phyloP scores from a whole-genome alignment of 2,888 invertebrate species.

The Rotaria macrura region DNA sequence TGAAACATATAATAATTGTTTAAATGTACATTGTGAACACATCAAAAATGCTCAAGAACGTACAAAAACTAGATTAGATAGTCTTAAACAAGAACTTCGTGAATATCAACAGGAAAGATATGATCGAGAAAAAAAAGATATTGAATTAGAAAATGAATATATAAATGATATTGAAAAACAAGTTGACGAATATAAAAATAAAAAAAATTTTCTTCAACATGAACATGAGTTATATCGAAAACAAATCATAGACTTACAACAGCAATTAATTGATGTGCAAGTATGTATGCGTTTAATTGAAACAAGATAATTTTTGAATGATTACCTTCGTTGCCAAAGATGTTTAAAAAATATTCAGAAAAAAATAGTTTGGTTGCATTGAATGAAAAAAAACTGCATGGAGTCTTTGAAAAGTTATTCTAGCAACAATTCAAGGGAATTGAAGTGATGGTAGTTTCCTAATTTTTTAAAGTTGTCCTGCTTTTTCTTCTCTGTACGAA shows the following conservation, averaged over 20 bases:
- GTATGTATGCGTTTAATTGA: too few species aligned
- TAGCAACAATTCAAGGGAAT: too few species aligned
- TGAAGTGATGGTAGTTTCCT: too few species aligned
- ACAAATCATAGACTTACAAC: neutral
- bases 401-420: too few species aligned
- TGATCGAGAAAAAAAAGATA: neutral
- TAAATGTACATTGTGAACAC: neutral
- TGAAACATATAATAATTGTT: constrained; percentile 11
- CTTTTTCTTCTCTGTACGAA: too few species aligned
- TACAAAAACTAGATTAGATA: neutral
- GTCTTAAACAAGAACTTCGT: neutral
- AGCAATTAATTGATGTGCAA: neutral
- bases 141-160: neutral
- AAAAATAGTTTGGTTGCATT: too few species aligned
- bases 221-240: neutral
- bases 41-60: neutral
- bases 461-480: too few species aligned
- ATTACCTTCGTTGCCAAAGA: too few species aligned
- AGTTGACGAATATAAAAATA: neutral
- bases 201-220: neutral
- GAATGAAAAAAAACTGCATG: too few species aligned
- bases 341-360: too few species aligned
- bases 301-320: too few species aligned
- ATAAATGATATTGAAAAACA: neutral
- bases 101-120: neutral